Evolutionary conservation across 1,140 invertebrate genomes (phyloP).

Genomic region (Brachionus rubens): DNA sequence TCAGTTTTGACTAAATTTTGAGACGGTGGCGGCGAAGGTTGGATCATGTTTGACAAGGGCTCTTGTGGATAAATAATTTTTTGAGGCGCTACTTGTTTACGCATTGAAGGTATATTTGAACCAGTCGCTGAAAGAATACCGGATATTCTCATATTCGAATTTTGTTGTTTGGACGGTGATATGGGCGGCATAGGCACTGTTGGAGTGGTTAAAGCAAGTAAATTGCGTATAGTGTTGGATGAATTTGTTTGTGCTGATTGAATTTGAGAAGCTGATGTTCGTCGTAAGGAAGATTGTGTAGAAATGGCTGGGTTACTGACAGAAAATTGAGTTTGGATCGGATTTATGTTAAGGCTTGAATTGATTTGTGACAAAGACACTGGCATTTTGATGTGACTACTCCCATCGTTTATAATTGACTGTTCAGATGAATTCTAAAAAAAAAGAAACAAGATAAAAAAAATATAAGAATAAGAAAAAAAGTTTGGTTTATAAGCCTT

Average conservation of each 20-base stretch:
- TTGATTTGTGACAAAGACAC: conserved; percentile 18
- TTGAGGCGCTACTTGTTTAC: not conserved
- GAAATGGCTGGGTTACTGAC: not conserved
- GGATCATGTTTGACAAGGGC: not conserved
- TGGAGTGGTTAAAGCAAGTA: conserved; percentile 12
- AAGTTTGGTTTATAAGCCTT: no score
- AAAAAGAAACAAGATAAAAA: not conserved
- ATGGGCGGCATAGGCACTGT: not conserved
- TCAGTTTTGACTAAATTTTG: not conserved
- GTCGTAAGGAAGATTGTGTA: not conserved
- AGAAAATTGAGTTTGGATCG: not conserved
- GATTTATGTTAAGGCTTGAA: not conserved
- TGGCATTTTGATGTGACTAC: conserved; percentile 20
- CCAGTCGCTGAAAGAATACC: not conserved
- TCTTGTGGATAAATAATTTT: conserved; percentile 15
- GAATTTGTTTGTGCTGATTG: not conserved
- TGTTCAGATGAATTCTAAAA: conserved; percentile 12
- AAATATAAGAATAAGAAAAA: no score
- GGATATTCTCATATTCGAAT: not conserved
- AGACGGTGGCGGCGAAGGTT: not conserved
- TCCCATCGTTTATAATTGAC: not conserved
- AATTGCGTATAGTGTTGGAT: conserved; percentile 39
- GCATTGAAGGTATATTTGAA: not conserved
- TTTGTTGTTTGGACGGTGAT: not conserved
- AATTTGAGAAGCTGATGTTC: not conserved